Conservation (phyloP, 2,797 vertebrate genomes). For the Gadopsis marmoratus region DNA sequence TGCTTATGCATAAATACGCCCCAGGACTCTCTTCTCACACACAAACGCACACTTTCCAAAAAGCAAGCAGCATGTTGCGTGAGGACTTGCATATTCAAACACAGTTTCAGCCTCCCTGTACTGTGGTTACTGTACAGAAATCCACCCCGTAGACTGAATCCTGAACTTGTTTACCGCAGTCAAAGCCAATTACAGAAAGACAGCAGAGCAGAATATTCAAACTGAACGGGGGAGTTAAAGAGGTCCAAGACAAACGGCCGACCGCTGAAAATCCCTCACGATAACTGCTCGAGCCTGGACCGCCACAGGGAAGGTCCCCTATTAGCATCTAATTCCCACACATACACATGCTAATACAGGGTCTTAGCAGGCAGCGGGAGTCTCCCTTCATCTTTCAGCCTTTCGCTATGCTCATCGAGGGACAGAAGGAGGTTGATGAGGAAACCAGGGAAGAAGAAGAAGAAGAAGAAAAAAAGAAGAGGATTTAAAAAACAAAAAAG, state of each 20-base stretch:
- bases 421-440: neutral
- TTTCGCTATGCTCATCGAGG: slow-evolving; percentile 20
- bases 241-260: neutral
- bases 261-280: slow-evolving; percentile 34
- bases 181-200: slow-evolving; percentile 51
- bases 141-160: slow-evolving; percentile 11
- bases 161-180: slow-evolving; percentile 48
- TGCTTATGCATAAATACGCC: neutral
- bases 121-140: slow-evolving; percentile 40
- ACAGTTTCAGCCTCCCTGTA: neutral
- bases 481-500: neutral
- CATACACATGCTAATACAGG: slow-evolving; percentile 22
- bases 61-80: slow-evolving; percentile 1
- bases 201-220: slow-evolving; percentile 35
- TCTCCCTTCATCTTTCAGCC: slow-evolving; percentile 48
- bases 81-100: slow-evolving; percentile 17
- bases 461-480: neutral
- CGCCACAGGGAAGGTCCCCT: slow-evolving; percentile 17
- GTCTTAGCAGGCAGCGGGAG: slow-evolving; percentile 51
- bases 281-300: slow-evolving; percentile 22
- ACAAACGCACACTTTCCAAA: neutral
- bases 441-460: neutral
- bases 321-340: slow-evolving; percentile 39
- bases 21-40: neutral
- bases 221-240: slow-evolving; percentile 15